Conservation (phyloP, 53 echinoderm and acorn worm species). For the Holothuria leucospilota region DNA sequence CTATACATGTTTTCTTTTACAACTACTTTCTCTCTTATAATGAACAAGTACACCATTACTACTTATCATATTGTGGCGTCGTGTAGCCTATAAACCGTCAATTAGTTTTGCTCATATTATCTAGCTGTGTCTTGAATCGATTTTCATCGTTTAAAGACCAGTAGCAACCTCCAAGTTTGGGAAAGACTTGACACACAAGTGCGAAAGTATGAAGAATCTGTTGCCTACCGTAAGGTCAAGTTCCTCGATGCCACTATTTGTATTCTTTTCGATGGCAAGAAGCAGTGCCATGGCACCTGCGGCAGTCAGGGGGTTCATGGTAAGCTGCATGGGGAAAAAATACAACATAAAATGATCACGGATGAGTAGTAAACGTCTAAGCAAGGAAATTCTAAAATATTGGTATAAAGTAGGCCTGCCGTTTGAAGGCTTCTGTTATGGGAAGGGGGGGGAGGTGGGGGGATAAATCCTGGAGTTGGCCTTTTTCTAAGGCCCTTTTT, state of each 20-base stretch:
- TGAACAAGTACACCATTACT: no score
- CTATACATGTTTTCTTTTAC: no score
- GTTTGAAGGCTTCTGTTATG: not conserved
- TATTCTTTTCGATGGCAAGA: conserved; percentile 80
- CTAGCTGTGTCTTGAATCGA: no score
- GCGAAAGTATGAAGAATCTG: not conserved
- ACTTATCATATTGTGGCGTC: no score
- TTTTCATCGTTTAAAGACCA: no score
- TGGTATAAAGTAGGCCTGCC: not conserved
- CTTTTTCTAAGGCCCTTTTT: no score
- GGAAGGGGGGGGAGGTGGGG: no score
- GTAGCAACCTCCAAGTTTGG: no score
- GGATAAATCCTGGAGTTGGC: no score
- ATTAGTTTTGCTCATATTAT: no score
- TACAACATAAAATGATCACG: not conserved
- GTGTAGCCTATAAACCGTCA: no score
- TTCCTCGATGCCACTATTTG: conserved; percentile 77
- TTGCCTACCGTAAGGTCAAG: conserved; percentile 85
- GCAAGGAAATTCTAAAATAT: not conserved
- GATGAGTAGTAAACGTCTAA: not conserved
- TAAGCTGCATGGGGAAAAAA: conserved; percentile 70
- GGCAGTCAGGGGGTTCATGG: conserved; percentile 92
- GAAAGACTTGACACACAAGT: not conserved
- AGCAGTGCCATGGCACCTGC: conserved; percentile 94
- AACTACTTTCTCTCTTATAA: no score